Evolutionary conservation across 1,140 invertebrate species (phyloP).

Genomic region (Helicoverpa armigera): DNA sequence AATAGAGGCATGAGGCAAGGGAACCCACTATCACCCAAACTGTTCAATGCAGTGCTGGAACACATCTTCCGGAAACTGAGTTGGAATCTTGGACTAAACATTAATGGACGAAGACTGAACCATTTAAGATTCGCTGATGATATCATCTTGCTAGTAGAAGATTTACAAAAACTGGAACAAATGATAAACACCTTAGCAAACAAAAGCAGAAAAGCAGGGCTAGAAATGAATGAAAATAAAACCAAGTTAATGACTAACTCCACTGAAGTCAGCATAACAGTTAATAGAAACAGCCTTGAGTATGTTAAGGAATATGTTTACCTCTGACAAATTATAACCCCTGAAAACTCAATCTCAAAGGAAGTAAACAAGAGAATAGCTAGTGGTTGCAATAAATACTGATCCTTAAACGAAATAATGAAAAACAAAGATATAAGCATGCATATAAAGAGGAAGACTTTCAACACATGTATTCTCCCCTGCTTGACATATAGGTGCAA

Average conservation of each 20-base stretch:
- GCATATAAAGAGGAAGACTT: neutral
- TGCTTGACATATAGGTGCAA: neutral
- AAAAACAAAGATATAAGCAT: slow-evolving; percentile 11
- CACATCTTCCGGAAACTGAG: too few relatives aligned
- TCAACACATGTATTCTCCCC: neutral
- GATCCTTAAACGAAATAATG: slow-evolving; percentile 22
- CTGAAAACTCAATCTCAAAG: neutral
- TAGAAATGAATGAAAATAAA: slow-evolving; percentile 23
- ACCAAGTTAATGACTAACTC: slow-evolving; percentile 29
- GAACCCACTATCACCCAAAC: too few relatives aligned
- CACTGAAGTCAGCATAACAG: neutral
- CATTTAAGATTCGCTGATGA: too few relatives aligned
- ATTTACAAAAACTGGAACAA: neutral
- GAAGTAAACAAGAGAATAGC: slow-evolving; percentile 32
- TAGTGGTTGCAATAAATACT: slow-evolving; percentile 16
- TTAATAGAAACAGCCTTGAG: neutral
- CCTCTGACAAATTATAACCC: neutral
- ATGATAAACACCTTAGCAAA: slow-evolving; percentile 1
- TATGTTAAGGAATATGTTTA: slow-evolving; percentile 20
- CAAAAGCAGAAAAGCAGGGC: neutral
- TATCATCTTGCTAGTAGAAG: too few relatives aligned
- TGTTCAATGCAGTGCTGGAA: too few relatives aligned
- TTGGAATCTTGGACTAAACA: too few relatives aligned
- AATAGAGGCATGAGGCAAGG: too few relatives aligned
- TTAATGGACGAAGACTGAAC: too few relatives aligned